Evolutionary conservation across 2,797 vertebrate species (phyloP).

Genomic region (Catamblyrhynchus diadema): DNA sequence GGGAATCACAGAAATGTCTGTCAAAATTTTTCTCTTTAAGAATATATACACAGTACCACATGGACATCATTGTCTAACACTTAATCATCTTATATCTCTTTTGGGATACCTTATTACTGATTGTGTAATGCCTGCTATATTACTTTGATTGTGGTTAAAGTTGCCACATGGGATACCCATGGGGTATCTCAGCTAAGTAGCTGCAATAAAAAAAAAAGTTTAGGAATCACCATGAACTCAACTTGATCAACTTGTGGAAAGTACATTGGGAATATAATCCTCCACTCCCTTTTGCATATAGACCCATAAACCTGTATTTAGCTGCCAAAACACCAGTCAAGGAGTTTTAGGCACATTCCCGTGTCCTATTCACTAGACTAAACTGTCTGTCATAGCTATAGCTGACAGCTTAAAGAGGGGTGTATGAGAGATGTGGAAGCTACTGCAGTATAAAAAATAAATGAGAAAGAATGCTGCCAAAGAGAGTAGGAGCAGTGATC

Average conservation of each 20-base stretch:
- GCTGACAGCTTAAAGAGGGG: neutral
- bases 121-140: neutral
- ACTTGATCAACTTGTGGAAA: neutral
- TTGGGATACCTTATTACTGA: neutral
- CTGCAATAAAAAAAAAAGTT: neutral
- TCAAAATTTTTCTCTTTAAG: neutral
- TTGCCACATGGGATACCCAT: neutral
- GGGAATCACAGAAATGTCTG: rapidly evolving
- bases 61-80: neutral
- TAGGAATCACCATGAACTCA: neutral
- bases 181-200: neutral
- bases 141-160: neutral
- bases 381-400: neutral
- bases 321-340: neutral
- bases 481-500: neutral
- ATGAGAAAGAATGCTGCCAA: neutral
- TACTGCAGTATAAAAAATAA: neutral
- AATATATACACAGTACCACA: rapidly evolving
- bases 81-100: neutral
- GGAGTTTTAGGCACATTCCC: neutral
- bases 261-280: neutral
- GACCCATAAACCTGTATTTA: neutral
- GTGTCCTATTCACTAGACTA: neutral
- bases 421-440: neutral
- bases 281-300: neutral